Evolutionary conservation across 2,888 invertebrate species (phyloP), one percentile per base, ranked within the genome.

Genomic region (Amphiduros pacificus): DNA sequence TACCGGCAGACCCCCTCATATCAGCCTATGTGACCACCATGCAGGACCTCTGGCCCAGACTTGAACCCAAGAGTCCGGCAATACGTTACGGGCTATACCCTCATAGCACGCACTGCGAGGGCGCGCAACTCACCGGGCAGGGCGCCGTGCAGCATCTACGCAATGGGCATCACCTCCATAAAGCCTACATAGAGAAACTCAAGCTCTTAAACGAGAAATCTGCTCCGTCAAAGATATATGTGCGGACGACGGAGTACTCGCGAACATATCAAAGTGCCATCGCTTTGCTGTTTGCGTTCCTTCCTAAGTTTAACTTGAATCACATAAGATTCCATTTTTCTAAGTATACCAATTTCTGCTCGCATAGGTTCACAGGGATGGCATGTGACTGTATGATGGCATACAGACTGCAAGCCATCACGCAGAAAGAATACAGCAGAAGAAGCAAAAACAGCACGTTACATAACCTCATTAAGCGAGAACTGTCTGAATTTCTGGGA

Each of bases 241-340:
- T 90, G 3, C 90, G 89, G 78, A 91, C 92, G 70, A 94, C 94
- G 0, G 87, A 91, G 48, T 94, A 93, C 79, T 84, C 93, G 0
- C 87, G 96, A 73, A 96, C 96, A 22, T 93, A 92, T 75, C 95
- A 95, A 83, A 94, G 94, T 72, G 90, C 92, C 0, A 85, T 93
- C 70, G 92, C 92, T 0, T 86, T 93, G 70, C 80, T 91, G 2
- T 91, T 88, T 76, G 87, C 89, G 0, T 86, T 93, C 66, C 83
- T 92, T 41, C 88, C 89, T 3, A 82, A 85, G 1, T 90, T 90
- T 62, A 85, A 89, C 22, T 55, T 44, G 26, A 28, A 36, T 9
- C 29, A 27, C 24, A 44, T 60, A 9, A 31, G 40, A 5, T 32
- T 60, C 11, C 9, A 40, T 17, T 55, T 55, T 26, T 27, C 60